Conservation (phyloP, 2,113 vertebrate species). For the Eudorcas thomsonii region DNA sequence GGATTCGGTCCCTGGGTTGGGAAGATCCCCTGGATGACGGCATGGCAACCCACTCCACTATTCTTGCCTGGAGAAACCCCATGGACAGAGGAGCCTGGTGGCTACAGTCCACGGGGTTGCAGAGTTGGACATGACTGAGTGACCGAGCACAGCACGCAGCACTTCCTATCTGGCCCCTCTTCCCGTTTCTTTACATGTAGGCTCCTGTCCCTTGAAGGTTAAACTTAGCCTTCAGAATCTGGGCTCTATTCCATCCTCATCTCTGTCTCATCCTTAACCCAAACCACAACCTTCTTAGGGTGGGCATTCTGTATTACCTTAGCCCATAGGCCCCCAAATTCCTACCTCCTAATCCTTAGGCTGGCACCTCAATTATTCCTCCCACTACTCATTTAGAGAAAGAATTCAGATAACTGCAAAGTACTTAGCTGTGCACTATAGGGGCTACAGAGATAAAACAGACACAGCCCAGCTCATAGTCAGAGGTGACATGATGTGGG, state of each 20-base stretch:
- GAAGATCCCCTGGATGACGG: neutral
- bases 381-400: neutral
- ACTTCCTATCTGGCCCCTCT: neutral
- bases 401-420: neutral
- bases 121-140: neutral
- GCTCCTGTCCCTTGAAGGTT: neutral
- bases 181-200: neutral
- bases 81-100: neutral
- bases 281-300: neutral
- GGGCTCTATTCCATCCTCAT: neutral
- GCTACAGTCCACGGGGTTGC: neutral
- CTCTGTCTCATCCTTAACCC: neutral
- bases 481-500: accelerated
- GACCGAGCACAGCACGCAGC: neutral
- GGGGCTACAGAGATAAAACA: neutral
- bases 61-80: neutral
- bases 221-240: neutral
- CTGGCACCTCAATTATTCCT: neutral
- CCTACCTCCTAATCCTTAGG: neutral
- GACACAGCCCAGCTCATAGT: neutral
- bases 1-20: neutral
- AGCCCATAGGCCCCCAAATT: neutral
- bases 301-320: neutral
- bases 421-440: neutral
- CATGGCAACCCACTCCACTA: neutral